Base-by-base conservation (phyloP, 2,113 vertebrate species). In the Noctilio leporinus region DNA sequence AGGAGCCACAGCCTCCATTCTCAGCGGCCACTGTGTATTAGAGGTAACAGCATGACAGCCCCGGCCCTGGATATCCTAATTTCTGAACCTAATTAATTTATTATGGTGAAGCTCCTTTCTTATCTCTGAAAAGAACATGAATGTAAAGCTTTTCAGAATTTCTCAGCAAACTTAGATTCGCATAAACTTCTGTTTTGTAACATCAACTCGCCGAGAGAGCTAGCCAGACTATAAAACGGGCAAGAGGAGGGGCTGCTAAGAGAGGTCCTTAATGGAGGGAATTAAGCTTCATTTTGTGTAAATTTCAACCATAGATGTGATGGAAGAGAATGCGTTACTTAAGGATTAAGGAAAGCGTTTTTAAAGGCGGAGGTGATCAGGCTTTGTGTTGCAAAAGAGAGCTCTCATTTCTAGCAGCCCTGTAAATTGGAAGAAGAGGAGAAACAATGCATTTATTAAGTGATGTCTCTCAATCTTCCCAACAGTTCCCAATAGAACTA, bases 181-280 rank as follows among this genome's bases (percentile, higher is more conserved):
- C 45, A 86, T n/a, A 76, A 89, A 84, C 59, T 70, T 78, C 69
- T 55, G 47, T 76, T 93, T 92, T 45, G 91, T 45, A 85, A 85
- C n/a, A 49, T 47, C 16, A 47, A 64, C 43, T 84, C 69, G 93
- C 84, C 86, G 57, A 67, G 84, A 94, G 43, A 85, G 4, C 35
- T 80, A 83, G 73, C 70, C 65, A 65, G 49, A 80, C n/a, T 70
- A 5, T 80, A 76, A 86, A 77, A 76, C 14, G 62, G 47, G 28
- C 51, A 47, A 55, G 67, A 78, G n/a, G 33, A 77, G 35, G 57
- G 51, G 24, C 5, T 86, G 28, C 59, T 94, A 43, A 69, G 57
- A 85, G 59, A 94, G 59, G 62, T 35, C 26, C 28, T 64, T 80
- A 80, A 89, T 26, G 64, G 80, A 89, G 45, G 51, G 49, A 89